A percentile compares a stretch with the other conserved stretches of the same genome.
Evolutionary conservation across 1,140 invertebrate species (phyloP).

Genomic region (Phocides pigmalion): DNA sequence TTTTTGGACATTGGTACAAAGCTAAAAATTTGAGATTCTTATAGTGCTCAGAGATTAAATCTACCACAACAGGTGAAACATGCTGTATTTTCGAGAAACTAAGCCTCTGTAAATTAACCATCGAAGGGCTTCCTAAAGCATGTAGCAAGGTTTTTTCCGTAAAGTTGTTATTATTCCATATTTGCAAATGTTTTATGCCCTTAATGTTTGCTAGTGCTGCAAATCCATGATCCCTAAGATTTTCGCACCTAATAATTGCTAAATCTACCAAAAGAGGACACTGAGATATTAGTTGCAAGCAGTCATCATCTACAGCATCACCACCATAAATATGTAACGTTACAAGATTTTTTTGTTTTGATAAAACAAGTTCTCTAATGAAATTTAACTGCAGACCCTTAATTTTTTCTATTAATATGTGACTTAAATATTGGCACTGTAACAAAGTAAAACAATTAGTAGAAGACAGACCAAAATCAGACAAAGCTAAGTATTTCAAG

Average conservation of each 20-base stretch:
- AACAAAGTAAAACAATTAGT: conserved; percentile 67
- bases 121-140: conserved; percentile 56
- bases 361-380: conserved; percentile 60
- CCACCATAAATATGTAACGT: conserved; percentile 75
- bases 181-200: conserved; percentile 63
- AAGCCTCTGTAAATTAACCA: conserved; percentile 64
- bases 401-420: conserved; percentile 78
- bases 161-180: conserved; percentile 79
- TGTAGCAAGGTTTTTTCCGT: conserved; percentile 59
- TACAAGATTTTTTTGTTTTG: conserved; percentile 59
- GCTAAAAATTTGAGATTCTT: conserved; percentile 74
- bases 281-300: conserved; percentile 61
- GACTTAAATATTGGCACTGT: conserved; percentile 59
- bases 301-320: conserved; percentile 62
- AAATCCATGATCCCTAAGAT: conserved; percentile 71
- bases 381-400: conserved; percentile 62
- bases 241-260: conserved; percentile 75
- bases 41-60: conserved; percentile 74
- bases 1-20: conserved; percentile 73
- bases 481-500: conserved; percentile 64
- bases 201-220: conserved; percentile 54
- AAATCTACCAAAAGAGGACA: conserved; percentile 67
- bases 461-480: conserved; percentile 74
- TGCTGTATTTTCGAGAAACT: conserved; percentile 75
- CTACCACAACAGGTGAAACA: conserved; percentile 65